Base-by-base conservation (phyloP, 2,888 invertebrate species). In the Lutraria lutraria region DNA sequence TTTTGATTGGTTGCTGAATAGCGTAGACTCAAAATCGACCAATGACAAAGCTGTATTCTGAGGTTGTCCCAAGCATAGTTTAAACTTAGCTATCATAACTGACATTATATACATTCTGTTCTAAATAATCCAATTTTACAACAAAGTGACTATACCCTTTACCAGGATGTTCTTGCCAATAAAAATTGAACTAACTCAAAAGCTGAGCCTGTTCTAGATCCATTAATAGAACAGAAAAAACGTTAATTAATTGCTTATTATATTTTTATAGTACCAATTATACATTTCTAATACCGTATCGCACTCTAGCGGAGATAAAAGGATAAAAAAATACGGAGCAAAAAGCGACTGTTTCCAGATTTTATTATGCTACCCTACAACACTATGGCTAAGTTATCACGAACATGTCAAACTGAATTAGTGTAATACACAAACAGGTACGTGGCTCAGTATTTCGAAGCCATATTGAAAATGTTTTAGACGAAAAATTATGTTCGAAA, bases 251-350 rank as follows among this genome's bases (percentile, higher is more conserved):
- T 72, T 3, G 72, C 31, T 29, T n/a, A 72, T 72, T 31, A 72
- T 29, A 72, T 29, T 72, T n/a, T 72, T 72, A 31, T 72, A 15
- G 72, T 34, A 31, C 76, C 76, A 34, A 76, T 76, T 76, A 19
- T 76, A 31, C 76, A 13, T 0, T 29, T 19, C 6, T 34, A 13
- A 6, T 15, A 0, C 31, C 76, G 31, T 76, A 76, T 76, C 76
- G 31, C 76, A 10, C 10, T 19, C 3, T 31, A 21, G 31, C 31
- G 76, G 12, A 13, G 16, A 31, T 76, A 16, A 19, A 76, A 76
- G 0, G 19, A 19, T 3, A 76, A 19, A 19, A 34, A 76, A 72
- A 72, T 13, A 72, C 16, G 10, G 8, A 12, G 15, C 29, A 8
- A 72, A 72, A 76, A 4, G 34, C 76, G 31, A 31, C 3, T 76